A percentile compares a stretch with the other conserved stretches of the same genome.
Evolutionary conservation across 2,797 vertebrate genomes (phyloP).

Genomic region (Sebastes dallii): DNA sequence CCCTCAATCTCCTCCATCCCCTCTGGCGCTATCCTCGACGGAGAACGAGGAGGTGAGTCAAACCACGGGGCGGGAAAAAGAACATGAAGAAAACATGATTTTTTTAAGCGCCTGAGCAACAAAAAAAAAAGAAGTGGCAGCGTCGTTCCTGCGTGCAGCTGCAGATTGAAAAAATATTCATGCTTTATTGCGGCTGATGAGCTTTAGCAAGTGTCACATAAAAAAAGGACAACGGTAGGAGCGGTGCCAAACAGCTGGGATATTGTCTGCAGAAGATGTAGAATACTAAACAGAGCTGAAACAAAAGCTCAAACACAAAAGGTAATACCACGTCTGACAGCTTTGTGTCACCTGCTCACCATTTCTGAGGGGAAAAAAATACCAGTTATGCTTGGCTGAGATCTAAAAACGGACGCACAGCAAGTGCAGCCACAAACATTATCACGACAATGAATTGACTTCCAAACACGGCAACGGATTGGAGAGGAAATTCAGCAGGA

Average conservation of each 20-base stretch:
- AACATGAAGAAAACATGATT: constrained; percentile 14
- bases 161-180: constrained; percentile 11
- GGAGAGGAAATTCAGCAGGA: constrained; percentile 7
- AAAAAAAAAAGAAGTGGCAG: background rate
- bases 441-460: background rate
- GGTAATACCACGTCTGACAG: constrained; percentile 20
- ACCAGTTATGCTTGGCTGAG: background rate
- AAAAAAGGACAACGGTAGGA: constrained; percentile 27
- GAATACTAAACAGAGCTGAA: constrained; percentile 46
- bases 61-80: constrained; percentile 12
- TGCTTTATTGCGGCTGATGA: constrained; percentile 38
- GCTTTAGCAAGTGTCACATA: constrained; percentile 47
- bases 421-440: constrained; percentile 1
- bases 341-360: constrained; percentile 5
- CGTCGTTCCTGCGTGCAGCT: background rate
- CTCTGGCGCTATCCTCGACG: constrained; percentile 7
- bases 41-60: constrained; percentile 35
- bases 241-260: constrained; percentile 54
- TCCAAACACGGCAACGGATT: background rate
- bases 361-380: background rate
- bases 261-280: constrained; percentile 48
- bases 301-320: constrained; percentile 41
- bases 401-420: background rate
- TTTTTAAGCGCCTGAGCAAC: background rate
- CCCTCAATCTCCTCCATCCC: constrained; percentile 34